phyloP scores from a whole-genome alignment of 2,113 vertebrate genomes.

The Oreochromis tanganicae region DNA sequence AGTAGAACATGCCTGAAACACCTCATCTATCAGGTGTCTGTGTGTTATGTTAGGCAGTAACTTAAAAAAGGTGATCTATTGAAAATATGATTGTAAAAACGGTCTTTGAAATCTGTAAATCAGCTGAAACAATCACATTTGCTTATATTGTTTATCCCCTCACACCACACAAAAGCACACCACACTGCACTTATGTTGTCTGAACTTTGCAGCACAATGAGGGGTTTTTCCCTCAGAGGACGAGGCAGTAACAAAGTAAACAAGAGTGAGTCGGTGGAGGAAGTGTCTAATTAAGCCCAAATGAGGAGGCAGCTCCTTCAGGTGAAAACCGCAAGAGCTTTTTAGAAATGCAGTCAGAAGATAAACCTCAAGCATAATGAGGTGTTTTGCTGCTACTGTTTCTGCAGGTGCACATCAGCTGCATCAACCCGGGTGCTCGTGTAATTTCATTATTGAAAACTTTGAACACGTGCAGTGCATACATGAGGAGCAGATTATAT shows the following conservation, averaged over 20 bases:
- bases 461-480: rapidly evolving
- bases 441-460: neutral
- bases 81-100: neutral
- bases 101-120: neutral
- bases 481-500: neutral
- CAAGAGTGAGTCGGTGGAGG: neutral
- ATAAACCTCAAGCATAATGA: neutral
- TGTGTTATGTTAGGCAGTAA: neutral
- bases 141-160: neutral
- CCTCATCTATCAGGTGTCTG: neutral
- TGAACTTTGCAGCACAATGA: neutral
- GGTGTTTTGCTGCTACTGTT: neutral
- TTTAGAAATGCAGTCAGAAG: neutral
- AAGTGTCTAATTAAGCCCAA: constrained; percentile 37
- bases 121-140: neutral
- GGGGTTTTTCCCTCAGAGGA: constrained; percentile 7
- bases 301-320: neutral
- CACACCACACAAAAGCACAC: neutral
- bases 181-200: neutral
- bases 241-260: constrained; percentile 1
- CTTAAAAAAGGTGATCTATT: neutral
- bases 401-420: neutral
- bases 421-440: neutral
- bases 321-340: neutral
- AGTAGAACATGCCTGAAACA: neutral